Conservation (phyloP, 23 tunicate species). For the Styela clava region DNA sequence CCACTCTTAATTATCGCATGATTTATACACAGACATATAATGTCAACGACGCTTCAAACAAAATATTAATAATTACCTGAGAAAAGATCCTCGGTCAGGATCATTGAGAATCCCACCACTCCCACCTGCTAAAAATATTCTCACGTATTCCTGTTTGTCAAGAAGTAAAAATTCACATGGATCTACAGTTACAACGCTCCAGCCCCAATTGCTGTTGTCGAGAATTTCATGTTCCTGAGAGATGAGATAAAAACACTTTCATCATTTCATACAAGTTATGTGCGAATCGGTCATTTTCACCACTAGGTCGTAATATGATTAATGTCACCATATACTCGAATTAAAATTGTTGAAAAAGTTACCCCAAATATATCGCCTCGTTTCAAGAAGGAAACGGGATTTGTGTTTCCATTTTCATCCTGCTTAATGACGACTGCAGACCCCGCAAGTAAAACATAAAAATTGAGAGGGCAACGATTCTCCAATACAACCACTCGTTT, state of each 20-base stretch:
- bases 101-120: conserved; percentile 72
- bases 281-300: background rate
- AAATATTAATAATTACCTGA: conserved; percentile 41
- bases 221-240: conserved; percentile 67
- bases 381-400: conserved; percentile 60
- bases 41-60: too few species aligned
- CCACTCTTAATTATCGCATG: too few species aligned
- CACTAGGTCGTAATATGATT: too few species aligned
- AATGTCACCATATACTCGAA: too few species aligned
- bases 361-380: conserved; percentile 91
- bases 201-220: conserved; percentile 56
- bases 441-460: conserved; percentile 68
- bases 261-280: background rate
- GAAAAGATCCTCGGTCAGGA: conserved; percentile 74
- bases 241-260: background rate
- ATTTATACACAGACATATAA: too few species aligned
- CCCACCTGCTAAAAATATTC: conserved; percentile 70
- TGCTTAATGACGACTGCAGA: conserved; percentile 76
- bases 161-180: conserved; percentile 74
- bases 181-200: conserved; percentile 72
- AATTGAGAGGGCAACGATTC: conserved; percentile 54
- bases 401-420: conserved; percentile 78
- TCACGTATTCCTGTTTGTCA: conserved; percentile 44
- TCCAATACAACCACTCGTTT: conserved; percentile 67
- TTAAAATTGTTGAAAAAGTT: conserved; percentile 1